Percentiles rank a stretch among this genome's conserved stretches.
These are phyloP conservation scores for Drosophila seguyi DNA, from an alignment of 1,140 invertebrate species.

Conservation along the genomic window DNA sequence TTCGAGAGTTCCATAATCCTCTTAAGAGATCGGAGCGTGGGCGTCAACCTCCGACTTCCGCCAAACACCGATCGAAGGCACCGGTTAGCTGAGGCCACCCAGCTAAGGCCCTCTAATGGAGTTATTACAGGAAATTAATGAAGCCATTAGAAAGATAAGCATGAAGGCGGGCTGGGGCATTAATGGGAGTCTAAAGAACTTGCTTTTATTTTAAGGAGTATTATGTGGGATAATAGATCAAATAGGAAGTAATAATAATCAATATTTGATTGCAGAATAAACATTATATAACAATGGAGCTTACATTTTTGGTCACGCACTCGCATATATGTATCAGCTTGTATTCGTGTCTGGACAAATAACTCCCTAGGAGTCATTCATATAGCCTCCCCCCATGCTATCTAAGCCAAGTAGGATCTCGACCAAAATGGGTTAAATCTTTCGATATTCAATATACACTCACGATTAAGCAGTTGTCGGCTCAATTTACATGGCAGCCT, in stretches of 20 bases:
- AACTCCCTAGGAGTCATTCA: neutral
- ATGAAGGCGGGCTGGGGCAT: neutral
- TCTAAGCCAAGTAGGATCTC: slow-evolving; percentile 5
- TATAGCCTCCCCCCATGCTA: neutral
- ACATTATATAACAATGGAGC: neutral
- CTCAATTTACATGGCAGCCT: slow-evolving; percentile 69
- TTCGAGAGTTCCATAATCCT: slow-evolving; percentile 70
- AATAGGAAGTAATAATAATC: neutral
- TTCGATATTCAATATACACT: slow-evolving; percentile 57
- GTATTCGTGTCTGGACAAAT: neutral
- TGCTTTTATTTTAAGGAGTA: neutral
- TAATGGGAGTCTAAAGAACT: slow-evolving; percentile 1
- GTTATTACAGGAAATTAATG: slow-evolving; percentile 64
- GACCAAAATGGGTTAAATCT: slow-evolving; percentile 27
- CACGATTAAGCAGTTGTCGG: slow-evolving; percentile 78
- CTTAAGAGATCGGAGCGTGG: slow-evolving; percentile 62
- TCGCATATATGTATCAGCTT: too few species aligned
- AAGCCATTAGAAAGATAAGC: slow-evolving; percentile 47
- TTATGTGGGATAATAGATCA: neutral
- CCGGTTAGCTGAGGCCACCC: slow-evolving; percentile 53
- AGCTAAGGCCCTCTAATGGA: slow-evolving; percentile 62
- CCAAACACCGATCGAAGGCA: slow-evolving; percentile 4
- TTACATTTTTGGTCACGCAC: neutral
- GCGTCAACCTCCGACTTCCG: slow-evolving; percentile 72
- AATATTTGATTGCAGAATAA: neutral